phyloP scores from a whole-genome alignment of 2,888 invertebrate species.

The Caenorhabditis wallacei region DNA sequence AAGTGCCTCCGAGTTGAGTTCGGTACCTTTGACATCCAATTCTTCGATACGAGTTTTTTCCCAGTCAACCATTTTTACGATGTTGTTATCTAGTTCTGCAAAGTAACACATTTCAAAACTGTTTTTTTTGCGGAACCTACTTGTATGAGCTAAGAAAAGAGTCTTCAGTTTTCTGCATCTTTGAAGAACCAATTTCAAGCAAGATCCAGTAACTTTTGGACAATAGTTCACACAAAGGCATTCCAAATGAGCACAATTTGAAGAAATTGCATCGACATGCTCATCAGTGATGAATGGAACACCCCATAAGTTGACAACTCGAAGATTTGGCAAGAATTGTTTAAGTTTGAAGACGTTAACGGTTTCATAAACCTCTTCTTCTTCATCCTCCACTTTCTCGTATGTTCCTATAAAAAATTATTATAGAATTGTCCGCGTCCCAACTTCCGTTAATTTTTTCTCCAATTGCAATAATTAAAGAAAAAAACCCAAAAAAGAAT shows the following conservation, averaged over 20 bases:
- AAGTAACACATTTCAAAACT: constrained; percentile 31
- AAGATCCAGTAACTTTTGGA: constrained; percentile 95
- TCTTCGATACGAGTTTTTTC: constrained; percentile 94
- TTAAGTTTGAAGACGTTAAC: constrained; percentile 99
- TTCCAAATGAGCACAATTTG: constrained; percentile 88
- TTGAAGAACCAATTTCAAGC: constrained; percentile 94
- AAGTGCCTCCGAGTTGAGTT: constrained; percentile 94
- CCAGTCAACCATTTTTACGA: constrained; percentile 98
- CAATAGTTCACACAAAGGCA: constrained; percentile 98
- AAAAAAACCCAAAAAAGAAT: constrained; percentile 51
- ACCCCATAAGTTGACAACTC: constrained; percentile 98
- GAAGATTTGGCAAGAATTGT: constrained; percentile 96
- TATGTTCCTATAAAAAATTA: constrained; percentile 89
- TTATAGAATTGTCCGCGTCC: too few species aligned
- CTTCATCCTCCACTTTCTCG: constrained; percentile 97
- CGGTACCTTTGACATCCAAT: constrained; percentile 94
- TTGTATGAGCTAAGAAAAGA: constrained; percentile 96
- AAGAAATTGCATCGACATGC: constrained; percentile 94
- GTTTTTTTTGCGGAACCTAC: constrained; percentile 85
- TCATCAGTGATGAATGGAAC: constrained; percentile 90
- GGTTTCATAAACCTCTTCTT: constrained; percentile 99
- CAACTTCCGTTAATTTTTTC: too few species aligned
- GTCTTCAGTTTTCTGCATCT: constrained; percentile 94
- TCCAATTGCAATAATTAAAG: background rate
- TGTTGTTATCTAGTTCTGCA: constrained; percentile 92